These are phyloP conservation scores for Excalfactoria chinensis DNA, from an alignment of 2,113 vertebrate species.

Conservation along the genomic window DNA sequence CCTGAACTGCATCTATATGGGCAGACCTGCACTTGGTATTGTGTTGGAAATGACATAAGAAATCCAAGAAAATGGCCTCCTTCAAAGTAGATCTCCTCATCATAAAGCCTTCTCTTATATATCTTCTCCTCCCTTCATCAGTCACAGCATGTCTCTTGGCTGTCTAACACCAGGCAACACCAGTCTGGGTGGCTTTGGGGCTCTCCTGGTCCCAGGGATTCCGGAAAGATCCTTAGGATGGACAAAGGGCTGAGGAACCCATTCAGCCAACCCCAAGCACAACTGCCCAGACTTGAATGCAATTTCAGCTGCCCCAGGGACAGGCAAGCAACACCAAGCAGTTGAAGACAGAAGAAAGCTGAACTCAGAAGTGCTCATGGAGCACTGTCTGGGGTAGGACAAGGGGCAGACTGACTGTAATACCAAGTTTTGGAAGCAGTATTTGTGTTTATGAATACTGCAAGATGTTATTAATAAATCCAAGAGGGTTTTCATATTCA, in stretches of 20 bases:
- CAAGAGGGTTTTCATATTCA: background rate
- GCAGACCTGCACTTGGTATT: background rate
- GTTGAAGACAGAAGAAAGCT: background rate
- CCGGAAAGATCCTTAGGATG: rapidly evolving
- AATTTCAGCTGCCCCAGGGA: background rate
- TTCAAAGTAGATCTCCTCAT: background rate
- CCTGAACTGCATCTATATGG: background rate
- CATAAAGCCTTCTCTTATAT: background rate
- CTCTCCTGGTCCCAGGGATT: background rate
- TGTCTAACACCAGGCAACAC: background rate
- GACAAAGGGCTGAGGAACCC: background rate
- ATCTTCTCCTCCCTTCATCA: background rate
- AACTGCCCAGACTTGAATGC: rapidly evolving
- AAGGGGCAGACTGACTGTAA: background rate
- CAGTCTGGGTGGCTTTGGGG: background rate
- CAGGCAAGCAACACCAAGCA: background rate
- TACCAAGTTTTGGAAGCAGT: background rate
- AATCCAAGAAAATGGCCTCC: background rate
- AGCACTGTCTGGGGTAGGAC: background rate
- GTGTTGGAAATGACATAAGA: background rate
- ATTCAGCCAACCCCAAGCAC: rapidly evolving
- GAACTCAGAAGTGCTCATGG: background rate
- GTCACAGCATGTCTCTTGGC: background rate
- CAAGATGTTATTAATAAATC: background rate
- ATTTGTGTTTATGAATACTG: background rate